Evolutionary conservation across 2,888 invertebrate species (phyloP).

Genomic region (Pocota personata): DNA sequence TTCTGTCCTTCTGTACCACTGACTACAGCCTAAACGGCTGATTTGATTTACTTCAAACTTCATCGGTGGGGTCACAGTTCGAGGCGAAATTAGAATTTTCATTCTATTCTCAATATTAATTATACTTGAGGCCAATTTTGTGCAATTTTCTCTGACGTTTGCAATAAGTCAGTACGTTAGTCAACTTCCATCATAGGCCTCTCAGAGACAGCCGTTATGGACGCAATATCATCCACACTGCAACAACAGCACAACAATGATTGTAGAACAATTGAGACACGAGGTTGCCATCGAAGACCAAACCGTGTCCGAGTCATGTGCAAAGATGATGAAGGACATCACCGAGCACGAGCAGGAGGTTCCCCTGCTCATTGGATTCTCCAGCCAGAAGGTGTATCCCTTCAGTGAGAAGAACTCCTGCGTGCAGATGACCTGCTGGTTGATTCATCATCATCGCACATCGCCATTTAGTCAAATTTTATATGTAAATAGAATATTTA

Average conservation of each 20-base stretch:
- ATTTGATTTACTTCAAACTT: too few species aligned
- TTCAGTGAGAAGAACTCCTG: slow-evolving; percentile 97
- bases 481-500: slow-evolving; percentile 31
- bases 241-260: slow-evolving; percentile 95
- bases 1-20: too few species aligned
- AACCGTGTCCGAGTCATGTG: slow-evolving; percentile 94
- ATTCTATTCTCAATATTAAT: too few species aligned
- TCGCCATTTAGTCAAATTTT: slow-evolving; percentile 35
- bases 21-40: too few species aligned
- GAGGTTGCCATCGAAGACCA: slow-evolving; percentile 95
- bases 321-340: slow-evolving; percentile 96
- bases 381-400: slow-evolving; percentile 97
- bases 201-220: slow-evolving; percentile 95
- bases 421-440: slow-evolving; percentile 84
- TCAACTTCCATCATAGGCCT: slow-evolving; percentile 89
- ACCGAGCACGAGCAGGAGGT: slow-evolving; percentile 97
- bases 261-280: slow-evolving; percentile 95
- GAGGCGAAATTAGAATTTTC: too few species aligned
- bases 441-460: slow-evolving; percentile 42
- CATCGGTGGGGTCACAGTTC: too few species aligned
- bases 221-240: slow-evolving; percentile 96
- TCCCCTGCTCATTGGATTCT: slow-evolving; percentile 96
- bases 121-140: too few species aligned
- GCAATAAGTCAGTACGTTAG: slow-evolving; percentile 66
- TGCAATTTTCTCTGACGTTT: too few species aligned